Evolutionary conservation across 2,797 vertebrate species (phyloP).

Genomic region (Tangara arthus): DNA sequence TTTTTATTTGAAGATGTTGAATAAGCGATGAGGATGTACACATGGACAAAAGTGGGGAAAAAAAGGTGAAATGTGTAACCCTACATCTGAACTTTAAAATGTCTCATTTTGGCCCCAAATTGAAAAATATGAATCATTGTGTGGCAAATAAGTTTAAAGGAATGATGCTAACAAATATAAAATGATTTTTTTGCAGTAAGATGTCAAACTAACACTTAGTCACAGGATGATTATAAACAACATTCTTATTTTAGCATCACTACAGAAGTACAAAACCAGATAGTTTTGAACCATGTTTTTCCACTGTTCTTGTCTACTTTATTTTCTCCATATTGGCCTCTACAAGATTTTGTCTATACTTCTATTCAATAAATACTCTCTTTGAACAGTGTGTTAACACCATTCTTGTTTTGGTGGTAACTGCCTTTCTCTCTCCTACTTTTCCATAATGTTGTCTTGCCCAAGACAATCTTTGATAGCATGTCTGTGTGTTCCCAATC

Average conservation of each 20-base stretch:
- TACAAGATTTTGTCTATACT: background rate
- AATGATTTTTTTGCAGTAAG: background rate
- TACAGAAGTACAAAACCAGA: background rate
- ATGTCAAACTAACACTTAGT: background rate
- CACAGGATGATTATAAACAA: background rate
- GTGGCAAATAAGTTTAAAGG: background rate
- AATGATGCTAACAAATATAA: background rate
- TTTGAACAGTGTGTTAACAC: background rate
- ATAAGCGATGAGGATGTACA: background rate
- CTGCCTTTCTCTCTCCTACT: background rate
- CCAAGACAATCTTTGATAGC: background rate
- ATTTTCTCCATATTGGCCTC: background rate
- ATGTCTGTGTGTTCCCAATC: fast-evolving
- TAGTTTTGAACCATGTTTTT: background rate
- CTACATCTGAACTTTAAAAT: background rate
- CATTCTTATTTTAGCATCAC: background rate
- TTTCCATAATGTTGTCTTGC: background rate
- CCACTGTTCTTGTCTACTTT: background rate
- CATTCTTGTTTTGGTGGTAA: background rate
- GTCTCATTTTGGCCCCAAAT: background rate
- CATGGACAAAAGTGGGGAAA: background rate
- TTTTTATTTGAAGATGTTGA: background rate
- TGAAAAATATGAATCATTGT: background rate
- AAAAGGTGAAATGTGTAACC: background rate
- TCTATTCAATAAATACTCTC: background rate